These are phyloP conservation scores for Eumacrocentrus americanus DNA, from an alignment of 2,888 invertebrate genomes.

Conservation along the genomic window DNA sequence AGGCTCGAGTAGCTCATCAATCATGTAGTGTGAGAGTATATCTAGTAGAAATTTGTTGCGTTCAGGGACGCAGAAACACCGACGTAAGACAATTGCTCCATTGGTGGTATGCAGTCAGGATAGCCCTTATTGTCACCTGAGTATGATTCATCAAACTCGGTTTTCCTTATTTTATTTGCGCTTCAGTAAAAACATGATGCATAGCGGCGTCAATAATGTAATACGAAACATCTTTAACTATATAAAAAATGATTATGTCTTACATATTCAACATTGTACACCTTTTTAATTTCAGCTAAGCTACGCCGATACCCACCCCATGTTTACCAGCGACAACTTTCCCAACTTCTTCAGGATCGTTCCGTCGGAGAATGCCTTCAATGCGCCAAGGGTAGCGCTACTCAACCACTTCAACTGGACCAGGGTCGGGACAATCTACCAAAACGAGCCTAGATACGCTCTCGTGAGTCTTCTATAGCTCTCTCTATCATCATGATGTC, in stretches of 20 bases:
- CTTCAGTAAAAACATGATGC: too few species aligned
- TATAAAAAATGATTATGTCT: not conserved
- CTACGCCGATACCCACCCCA: constrained; percentile 97
- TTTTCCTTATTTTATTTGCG: too few species aligned
- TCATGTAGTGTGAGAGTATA: not conserved
- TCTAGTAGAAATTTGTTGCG: not conserved
- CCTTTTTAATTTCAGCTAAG: constrained; percentile 71
- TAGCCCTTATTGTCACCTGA: too few species aligned
- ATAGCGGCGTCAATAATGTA: too few species aligned
- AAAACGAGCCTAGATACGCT: constrained; percentile 93
- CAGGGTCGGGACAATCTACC: constrained; percentile 94
- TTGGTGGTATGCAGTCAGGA: too few species aligned
- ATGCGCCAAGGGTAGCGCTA: constrained; percentile 86
- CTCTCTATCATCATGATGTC: not conserved
- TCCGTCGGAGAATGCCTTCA: constrained; percentile 95
- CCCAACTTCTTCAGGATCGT: constrained; percentile 97
- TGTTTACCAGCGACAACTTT: constrained; percentile 92
- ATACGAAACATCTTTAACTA: too few species aligned
- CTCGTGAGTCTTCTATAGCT: constrained; percentile 67
- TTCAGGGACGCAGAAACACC: too few species aligned
- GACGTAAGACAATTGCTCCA: too few species aligned
- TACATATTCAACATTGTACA: not conserved
- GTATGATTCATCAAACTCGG: too few species aligned
- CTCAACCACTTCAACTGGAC: constrained; percentile 96
- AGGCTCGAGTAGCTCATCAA: not conserved